Conservation (phyloP, 2,113 vertebrate species). For the Bubo bubo region DNA sequence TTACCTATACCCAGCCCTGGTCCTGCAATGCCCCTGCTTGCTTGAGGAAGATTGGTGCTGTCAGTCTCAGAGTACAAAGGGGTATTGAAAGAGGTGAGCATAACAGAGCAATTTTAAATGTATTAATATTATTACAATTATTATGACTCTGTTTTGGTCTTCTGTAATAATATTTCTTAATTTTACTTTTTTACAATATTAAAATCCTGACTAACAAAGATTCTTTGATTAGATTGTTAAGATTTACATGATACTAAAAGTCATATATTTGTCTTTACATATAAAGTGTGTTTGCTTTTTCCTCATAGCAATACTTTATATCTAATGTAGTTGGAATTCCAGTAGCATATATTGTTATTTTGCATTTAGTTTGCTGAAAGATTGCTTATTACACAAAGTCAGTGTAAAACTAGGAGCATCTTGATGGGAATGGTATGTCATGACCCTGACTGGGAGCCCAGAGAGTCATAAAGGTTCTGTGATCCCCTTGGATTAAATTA, state of each 20-base stretch:
- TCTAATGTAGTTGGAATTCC: not conserved
- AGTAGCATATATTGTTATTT: not conserved
- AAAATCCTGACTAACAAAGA: not conserved
- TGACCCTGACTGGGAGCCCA: too few relatives aligned
- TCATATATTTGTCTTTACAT: not conserved
- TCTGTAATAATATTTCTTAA: not conserved
- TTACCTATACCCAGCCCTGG: fast-evolving
- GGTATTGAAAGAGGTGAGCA: not conserved
- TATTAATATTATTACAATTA: not conserved
- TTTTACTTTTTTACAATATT: not conserved
- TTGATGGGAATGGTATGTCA: not conserved
- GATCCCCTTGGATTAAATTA: too few relatives aligned
- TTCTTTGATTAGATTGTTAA: not conserved
- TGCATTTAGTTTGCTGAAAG: not conserved
- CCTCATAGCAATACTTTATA: not conserved
- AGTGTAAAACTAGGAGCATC: not conserved
- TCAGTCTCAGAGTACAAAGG: not conserved
- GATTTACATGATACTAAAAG: not conserved
- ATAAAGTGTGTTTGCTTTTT: not conserved
- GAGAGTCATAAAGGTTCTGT: too few relatives aligned
- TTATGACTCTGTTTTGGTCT: not conserved
- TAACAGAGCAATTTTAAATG: not conserved
- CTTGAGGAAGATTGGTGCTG: not conserved
- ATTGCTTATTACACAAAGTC: not conserved
- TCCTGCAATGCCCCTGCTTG: fast-evolving